Percentiles rank a stretch among this genome's conserved stretches.
Conservation (phyloP, 2,888 invertebrate species). For the Hypomecis punctinalis region DNA sequence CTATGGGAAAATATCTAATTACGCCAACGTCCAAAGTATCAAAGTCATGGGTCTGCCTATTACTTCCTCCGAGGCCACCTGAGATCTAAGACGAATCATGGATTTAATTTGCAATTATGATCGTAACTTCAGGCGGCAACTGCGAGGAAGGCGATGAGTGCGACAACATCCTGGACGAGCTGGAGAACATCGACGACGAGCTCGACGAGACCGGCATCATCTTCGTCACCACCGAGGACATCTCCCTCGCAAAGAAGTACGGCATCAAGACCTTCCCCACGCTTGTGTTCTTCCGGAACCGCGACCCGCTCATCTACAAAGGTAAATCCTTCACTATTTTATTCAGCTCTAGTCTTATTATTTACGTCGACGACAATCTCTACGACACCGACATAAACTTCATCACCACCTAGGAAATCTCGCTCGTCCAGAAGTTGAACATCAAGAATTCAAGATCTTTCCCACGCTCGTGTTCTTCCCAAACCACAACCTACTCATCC, state of each 20-base stretch:
- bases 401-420: slow-evolving; percentile 80
- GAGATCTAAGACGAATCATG: too few species aligned
- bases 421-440: too few species aligned
- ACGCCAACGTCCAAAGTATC: too few species aligned
- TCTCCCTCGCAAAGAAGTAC: slow-evolving; percentile 91
- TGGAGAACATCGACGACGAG: slow-evolving; percentile 97
- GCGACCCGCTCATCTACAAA: slow-evolving; percentile 93
- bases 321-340: slow-evolving; percentile 63
- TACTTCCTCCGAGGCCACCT: too few species aligned
- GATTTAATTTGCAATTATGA: not conserved
- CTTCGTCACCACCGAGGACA: slow-evolving; percentile 96
- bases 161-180: slow-evolving; percentile 92
- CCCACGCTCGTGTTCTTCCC: slow-evolving; percentile 95
- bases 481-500: slow-evolving; percentile 94
- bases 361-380: slow-evolving; percentile 94
- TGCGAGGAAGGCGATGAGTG: slow-evolving; percentile 95
- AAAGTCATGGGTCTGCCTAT: too few species aligned
- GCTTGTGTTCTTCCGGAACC: slow-evolving; percentile 95
- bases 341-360: not conserved
- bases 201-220: slow-evolving; percentile 96
- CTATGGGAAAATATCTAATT: too few species aligned
- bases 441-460: slow-evolving; percentile 87
- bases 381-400: slow-evolving; percentile 97
- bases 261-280: slow-evolving; percentile 94
- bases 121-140: slow-evolving; percentile 86